A percentile compares a stretch with the other conserved stretches of the same genome.
phyloP scores from a whole-genome alignment of 2,888 invertebrate genomes.

The Drosophila pseudotakahashii region DNA sequence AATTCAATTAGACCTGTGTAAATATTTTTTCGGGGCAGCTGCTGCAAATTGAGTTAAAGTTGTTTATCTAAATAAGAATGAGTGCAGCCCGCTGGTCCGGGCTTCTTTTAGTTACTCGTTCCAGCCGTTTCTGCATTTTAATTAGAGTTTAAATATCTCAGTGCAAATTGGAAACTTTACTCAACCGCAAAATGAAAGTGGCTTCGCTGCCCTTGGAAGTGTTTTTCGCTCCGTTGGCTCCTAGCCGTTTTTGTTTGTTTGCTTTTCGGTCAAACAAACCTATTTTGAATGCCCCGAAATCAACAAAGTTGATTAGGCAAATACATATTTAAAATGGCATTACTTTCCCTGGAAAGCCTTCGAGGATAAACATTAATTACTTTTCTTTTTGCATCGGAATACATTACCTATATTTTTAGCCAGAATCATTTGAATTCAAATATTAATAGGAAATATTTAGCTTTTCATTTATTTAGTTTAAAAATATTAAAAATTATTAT shows the following conservation, averaged over 20 bases:
- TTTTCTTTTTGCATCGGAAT: not conserved
- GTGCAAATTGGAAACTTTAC: slow-evolving; percentile 75
- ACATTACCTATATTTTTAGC: not conserved
- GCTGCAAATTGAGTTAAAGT: slow-evolving; percentile 70
- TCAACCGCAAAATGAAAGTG: slow-evolving; percentile 78
- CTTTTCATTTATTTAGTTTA: too few species aligned
- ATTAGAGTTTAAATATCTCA: slow-evolving; percentile 78
- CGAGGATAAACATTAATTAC: not conserved
- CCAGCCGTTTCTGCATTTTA: slow-evolving; percentile 67
- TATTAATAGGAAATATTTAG: too few species aligned
- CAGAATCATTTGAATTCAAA: not conserved
- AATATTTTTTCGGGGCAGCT: slow-evolving; percentile 66
- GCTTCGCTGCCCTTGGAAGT: slow-evolving; percentile 30
- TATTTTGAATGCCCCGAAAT: slow-evolving; percentile 21
- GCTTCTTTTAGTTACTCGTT: slow-evolving; percentile 8
- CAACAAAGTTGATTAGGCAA: slow-evolving; percentile 41
- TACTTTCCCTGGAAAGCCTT: not conserved
- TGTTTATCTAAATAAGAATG: slow-evolving; percentile 74
- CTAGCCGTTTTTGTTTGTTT: slow-evolving; percentile 15
- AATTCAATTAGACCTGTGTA: slow-evolving; percentile 79
- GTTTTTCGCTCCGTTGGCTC: slow-evolving; percentile 40
- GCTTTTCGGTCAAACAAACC: slow-evolving; percentile 29
- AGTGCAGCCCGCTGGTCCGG: slow-evolving; percentile 49
- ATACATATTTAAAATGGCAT: slow-evolving; percentile 8
- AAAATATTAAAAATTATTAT: too few species aligned